Conservation (phyloP, 1,140 invertebrate genomes). For the Druon quercuslanigerum region DNA sequence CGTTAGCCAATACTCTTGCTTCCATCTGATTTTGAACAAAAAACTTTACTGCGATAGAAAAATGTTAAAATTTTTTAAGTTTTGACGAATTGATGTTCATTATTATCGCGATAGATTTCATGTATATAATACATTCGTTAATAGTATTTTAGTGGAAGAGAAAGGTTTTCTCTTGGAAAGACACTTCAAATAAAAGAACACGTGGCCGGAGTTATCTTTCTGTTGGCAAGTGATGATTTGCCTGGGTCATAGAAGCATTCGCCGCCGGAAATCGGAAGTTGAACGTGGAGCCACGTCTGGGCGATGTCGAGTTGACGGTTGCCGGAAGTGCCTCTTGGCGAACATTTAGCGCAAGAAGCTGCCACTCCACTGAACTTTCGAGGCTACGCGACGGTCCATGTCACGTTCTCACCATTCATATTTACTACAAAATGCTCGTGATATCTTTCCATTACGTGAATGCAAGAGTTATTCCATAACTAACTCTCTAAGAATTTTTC, state of each 20-base stretch:
- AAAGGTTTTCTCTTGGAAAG: not conserved
- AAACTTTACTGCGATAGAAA: not conserved
- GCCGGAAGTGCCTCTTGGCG: conserved; percentile 47
- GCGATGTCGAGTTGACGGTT: conserved; percentile 45
- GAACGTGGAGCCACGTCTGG: conserved; percentile 46
- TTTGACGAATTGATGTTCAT: no score
- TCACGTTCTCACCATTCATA: conserved; percentile 53
- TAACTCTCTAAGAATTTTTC: no score
- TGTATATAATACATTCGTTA: not conserved
- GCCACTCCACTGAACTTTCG: conserved; percentile 55
- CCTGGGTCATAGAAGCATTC: conserved; percentile 44
- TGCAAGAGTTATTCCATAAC: not conserved
- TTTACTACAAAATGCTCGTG: conserved; percentile 23
- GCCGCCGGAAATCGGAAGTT: conserved; percentile 49
- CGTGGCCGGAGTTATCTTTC: no score
- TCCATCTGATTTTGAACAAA: not conserved
- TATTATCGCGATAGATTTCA: no score
- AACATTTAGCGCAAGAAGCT: conserved; percentile 47
- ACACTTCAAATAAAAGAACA: no score
- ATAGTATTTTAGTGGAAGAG: not conserved
- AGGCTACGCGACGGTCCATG: conserved; percentile 53
- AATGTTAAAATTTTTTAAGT: no score
- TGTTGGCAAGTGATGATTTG: not conserved
- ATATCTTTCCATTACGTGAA: not conserved
- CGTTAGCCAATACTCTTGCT: not conserved